Percentiles rank a stretch among this genome's conserved stretches.
Conservation (phyloP, 1,140 invertebrate species). For the Holotrichia oblita region DNA sequence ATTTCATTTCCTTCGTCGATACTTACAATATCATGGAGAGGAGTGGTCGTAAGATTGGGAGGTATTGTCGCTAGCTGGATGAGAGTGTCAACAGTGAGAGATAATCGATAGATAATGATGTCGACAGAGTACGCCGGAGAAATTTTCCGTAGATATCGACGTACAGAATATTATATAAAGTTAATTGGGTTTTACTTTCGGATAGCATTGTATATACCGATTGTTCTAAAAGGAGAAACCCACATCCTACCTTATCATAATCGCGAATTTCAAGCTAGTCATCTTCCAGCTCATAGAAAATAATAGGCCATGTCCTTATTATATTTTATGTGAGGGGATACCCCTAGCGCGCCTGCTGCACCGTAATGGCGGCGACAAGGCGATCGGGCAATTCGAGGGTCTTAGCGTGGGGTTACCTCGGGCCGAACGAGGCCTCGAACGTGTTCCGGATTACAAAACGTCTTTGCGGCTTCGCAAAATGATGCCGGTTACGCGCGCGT, state of each 20-base stretch:
- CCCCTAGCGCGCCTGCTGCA: not conserved
- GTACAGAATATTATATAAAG: too few species aligned
- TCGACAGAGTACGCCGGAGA: too few species aligned
- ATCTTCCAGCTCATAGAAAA: conserved; percentile 24
- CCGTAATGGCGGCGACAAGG: conserved; percentile 25
- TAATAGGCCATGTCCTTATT: conserved; percentile 27
- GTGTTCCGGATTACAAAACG: conserved; percentile 31
- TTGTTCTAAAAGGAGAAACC: not conserved
- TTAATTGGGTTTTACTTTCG: too few species aligned
- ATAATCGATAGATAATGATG: too few species aligned
- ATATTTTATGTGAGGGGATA: conserved; percentile 18
- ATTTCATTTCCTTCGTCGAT: not conserved
- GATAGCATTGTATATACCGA: too few species aligned
- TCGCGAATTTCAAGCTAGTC: not conserved
- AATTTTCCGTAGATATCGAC: too few species aligned
- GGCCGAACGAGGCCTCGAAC: conserved; percentile 13
- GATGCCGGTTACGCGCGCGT: not conserved
- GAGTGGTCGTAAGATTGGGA: too few species aligned
- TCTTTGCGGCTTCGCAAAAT: conserved; percentile 16
- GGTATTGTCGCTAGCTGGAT: too few species aligned
- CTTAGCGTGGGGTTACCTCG: conserved; percentile 14
- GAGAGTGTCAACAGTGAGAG: too few species aligned
- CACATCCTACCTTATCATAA: not conserved
- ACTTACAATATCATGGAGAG: not conserved
- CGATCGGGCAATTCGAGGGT: conserved; percentile 15